A percentile compares a stretch with the other conserved stretches of the same genome.
Conservation (phyloP, 2,888 invertebrate genomes). For the Volucella inanis region DNA sequence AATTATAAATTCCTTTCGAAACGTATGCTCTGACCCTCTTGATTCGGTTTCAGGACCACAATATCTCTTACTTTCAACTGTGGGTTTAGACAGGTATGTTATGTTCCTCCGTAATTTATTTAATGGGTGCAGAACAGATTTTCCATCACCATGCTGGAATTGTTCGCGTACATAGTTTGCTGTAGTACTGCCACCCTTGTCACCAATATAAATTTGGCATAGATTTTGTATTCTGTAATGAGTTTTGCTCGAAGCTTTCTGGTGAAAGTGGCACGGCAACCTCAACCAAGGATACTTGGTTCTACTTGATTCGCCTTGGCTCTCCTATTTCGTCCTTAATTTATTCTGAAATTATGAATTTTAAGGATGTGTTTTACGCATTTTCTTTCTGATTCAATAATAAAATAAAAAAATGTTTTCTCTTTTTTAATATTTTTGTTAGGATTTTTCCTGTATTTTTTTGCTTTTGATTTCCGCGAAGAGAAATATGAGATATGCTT, state of each 20-base stretch:
- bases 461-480: not conserved
- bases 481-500: not conserved
- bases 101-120: conserved; percentile 33
- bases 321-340: not conserved
- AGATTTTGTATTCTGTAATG: conserved; percentile 35
- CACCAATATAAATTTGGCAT: not conserved
- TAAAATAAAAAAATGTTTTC: not conserved
- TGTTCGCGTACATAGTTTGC: too few species aligned
- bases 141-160: not conserved
- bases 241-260: conserved; percentile 17
- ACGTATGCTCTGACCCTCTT: not conserved
- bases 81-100: not conserved
- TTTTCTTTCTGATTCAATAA: conserved; percentile 47
- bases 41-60: not conserved
- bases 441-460: not conserved
- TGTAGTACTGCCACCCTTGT: not conserved
- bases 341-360: conserved; percentile 42
- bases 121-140: conserved; percentile 45
- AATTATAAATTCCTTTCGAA: conserved; percentile 15
- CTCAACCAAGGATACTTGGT: too few species aligned
- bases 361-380: conserved; percentile 45
- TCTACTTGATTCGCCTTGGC: too few species aligned
- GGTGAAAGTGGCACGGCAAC: conserved; percentile 11
- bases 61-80: too few species aligned
- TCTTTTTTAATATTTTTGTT: not conserved